phyloP scores from a whole-genome alignment of 2,888 invertebrate genomes.

The Nyleta sp. region DNA sequence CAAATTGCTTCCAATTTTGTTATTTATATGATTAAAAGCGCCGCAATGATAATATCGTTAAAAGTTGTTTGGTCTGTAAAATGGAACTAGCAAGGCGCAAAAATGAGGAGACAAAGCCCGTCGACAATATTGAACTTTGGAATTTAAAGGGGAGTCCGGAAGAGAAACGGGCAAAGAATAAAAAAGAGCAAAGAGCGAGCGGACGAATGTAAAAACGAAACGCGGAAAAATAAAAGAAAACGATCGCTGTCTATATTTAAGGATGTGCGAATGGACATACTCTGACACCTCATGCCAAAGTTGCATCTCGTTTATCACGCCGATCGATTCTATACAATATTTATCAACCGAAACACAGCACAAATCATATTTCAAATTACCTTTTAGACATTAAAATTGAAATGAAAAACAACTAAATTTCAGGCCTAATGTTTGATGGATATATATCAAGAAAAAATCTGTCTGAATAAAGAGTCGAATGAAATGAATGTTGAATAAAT shows the following conservation, averaged over 20 bases:
- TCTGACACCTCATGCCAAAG: slow-evolving; percentile 46
- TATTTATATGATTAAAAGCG: too few relatives aligned
- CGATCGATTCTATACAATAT: too few relatives aligned
- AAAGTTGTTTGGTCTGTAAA: not conserved
- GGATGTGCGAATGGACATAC: slow-evolving; percentile 32
- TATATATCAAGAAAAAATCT: too few relatives aligned
- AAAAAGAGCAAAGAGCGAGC: slow-evolving; percentile 38
- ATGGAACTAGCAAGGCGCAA: slow-evolving; percentile 6
- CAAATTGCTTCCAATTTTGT: too few relatives aligned
- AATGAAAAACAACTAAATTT: not conserved
- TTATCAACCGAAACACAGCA: too few relatives aligned
- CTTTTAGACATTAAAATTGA: too few relatives aligned
- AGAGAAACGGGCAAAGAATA: slow-evolving; percentile 41
- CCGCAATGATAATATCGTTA: too few relatives aligned
- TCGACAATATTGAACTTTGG: slow-evolving; percentile 49
- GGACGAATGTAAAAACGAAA: slow-evolving; percentile 49
- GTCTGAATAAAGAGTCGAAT: too few relatives aligned
- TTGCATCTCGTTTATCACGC: slow-evolving; percentile 26
- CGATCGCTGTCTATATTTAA: slow-evolving; percentile 57
- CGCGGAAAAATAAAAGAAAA: slow-evolving; percentile 49
- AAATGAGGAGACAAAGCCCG: slow-evolving; percentile 19
- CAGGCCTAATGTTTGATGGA: too few relatives aligned
- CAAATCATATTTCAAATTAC: too few relatives aligned
- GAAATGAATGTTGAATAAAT: too few relatives aligned
- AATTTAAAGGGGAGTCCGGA: slow-evolving; percentile 50